Conservation (phyloP, 2,113 vertebrate species). For the Aleadryas rufinucha region DNA sequence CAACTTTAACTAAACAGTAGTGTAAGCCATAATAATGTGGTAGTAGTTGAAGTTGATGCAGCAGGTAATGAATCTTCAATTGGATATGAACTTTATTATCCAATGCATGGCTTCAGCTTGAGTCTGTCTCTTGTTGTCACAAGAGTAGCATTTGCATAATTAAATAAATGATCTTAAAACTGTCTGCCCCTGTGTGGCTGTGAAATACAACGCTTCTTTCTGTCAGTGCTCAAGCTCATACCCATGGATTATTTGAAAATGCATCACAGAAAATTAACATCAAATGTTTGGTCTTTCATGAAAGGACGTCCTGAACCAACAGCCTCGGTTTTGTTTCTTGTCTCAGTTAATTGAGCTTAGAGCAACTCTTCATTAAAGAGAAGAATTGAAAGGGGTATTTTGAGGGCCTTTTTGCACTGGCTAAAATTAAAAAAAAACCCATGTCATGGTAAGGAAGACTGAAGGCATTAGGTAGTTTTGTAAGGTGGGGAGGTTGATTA, state of each 20-base stretch:
- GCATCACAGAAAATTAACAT: slow-evolving; percentile 42
- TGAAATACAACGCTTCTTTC: slow-evolving; percentile 63
- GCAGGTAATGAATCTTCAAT: slow-evolving; percentile 60
- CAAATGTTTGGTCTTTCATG: slow-evolving; percentile 45
- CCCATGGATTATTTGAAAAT: slow-evolving; percentile 44
- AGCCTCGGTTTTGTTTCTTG: slow-evolving; percentile 55
- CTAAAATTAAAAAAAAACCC: background rate
- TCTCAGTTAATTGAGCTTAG: slow-evolving; percentile 51
- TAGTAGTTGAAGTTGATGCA: background rate
- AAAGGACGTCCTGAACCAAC: background rate
- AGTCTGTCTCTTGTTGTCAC: slow-evolving; percentile 64
- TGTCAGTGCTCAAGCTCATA: slow-evolving; percentile 44
- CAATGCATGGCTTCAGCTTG: slow-evolving; percentile 43
- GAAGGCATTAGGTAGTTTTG: background rate
- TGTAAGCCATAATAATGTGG: slow-evolving; percentile 3
- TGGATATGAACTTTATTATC: slow-evolving; percentile 57
- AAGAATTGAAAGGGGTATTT: slow-evolving; percentile 7
- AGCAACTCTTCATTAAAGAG: slow-evolving; percentile 22
- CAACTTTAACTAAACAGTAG: slow-evolving; percentile 17
- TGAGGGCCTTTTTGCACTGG: background rate
- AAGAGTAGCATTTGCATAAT: slow-evolving; percentile 71
- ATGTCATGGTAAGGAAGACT: background rate
- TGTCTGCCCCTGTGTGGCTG: slow-evolving; percentile 54
- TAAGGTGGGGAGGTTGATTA: background rate
- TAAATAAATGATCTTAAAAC: slow-evolving; percentile 71